phyloP scores from a whole-genome alignment of 2,113 vertebrate species.

The Tachycineta bicolor region DNA sequence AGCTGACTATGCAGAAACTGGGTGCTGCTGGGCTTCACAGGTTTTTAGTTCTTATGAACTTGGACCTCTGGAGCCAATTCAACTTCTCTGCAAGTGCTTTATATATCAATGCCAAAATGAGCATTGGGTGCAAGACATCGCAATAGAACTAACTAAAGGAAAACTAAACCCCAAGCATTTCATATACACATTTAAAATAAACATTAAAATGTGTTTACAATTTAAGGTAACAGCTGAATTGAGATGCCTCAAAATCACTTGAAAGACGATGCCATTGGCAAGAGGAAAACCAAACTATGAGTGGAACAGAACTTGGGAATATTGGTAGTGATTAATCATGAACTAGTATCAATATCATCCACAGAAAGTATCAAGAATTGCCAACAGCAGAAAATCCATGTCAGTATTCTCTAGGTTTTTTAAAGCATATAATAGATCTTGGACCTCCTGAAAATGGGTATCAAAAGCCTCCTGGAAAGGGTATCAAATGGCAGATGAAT shows the following conservation, averaged over 20 bases:
- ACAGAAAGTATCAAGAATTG: not conserved
- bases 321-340: not conserved
- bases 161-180: not conserved
- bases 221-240: not conserved
- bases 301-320: not conserved
- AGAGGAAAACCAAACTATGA: not conserved
- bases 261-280: not conserved
- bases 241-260: not conserved
- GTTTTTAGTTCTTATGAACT: not conserved
- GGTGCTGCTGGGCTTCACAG: not conserved
- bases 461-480: not conserved
- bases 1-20: not conserved
- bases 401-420: not conserved
- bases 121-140: not conserved
- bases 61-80: not conserved
- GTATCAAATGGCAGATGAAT: not conserved
- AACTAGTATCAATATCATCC: not conserved
- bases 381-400: not conserved
- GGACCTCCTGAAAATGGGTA: not conserved
- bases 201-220: not conserved
- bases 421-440: not conserved
- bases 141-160: not conserved
- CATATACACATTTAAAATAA: not conserved
- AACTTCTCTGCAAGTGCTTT: not conserved
- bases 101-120: not conserved